Evolutionary conservation across 1,140 invertebrate genomes (phyloP).

Genomic region (Hycleus phaleratus): DNA sequence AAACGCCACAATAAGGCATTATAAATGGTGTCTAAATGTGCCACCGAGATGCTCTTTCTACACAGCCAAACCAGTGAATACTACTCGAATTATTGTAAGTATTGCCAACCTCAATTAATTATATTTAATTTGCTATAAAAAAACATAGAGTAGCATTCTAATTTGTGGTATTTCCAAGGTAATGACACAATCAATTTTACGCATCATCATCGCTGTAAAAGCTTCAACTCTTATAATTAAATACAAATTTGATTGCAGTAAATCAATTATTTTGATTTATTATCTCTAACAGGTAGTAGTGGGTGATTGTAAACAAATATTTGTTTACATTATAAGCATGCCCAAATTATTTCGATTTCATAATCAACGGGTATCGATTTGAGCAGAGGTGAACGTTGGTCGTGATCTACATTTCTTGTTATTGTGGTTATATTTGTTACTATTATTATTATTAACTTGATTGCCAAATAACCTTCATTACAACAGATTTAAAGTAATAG

Average conservation of each 20-base stretch:
- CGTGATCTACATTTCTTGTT: background rate
- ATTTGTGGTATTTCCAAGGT: too few relatives aligned
- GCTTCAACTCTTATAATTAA: background rate
- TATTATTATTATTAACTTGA: background rate
- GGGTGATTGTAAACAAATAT: conserved; percentile 4
- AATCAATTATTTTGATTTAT: conserved; percentile 3
- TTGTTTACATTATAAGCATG: conserved; percentile 21
- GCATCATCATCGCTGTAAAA: too few relatives aligned
- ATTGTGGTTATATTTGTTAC: too few relatives aligned
- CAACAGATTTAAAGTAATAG: background rate
- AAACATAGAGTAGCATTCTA: too few relatives aligned
- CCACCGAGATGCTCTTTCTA: conserved; percentile 60
- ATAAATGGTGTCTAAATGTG: conserved; percentile 61
- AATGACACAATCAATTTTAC: too few relatives aligned
- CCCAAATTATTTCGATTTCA: conserved; percentile 8
- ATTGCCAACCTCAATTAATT: background rate
- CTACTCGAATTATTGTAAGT: conserved; percentile 28
- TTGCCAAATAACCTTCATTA: background rate
- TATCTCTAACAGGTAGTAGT: background rate
- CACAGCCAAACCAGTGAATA: conserved; percentile 42
- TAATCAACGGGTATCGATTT: background rate
- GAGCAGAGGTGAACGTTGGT: background rate
- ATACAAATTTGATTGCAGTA: background rate
- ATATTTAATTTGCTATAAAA: too few relatives aligned
- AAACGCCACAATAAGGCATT: conserved; percentile 54